Conservation (phyloP, 2,888 invertebrate genomes). For the Sphaerophoria taeniata region DNA sequence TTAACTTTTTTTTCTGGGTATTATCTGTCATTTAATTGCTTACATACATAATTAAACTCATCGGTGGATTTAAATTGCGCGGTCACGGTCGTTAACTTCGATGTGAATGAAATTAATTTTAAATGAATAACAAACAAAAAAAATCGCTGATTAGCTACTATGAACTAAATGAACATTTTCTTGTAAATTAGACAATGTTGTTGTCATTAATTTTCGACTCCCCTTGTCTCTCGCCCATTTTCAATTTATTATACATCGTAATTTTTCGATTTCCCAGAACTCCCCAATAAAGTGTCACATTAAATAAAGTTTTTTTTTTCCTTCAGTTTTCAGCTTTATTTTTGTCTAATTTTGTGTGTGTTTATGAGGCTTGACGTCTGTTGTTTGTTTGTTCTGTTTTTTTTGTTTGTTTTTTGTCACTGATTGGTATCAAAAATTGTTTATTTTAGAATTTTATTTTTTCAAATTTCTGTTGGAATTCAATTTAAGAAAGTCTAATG, state of each 20-base stretch:
- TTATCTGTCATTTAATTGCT: not conserved
- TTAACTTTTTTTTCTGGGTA: too few relatives aligned
- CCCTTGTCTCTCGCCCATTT: not conserved
- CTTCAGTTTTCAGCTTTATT: not conserved
- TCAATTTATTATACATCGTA: not conserved
- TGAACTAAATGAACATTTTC: slow-evolving; percentile 5
- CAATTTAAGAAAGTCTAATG: not conserved
- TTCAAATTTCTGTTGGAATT: not conserved
- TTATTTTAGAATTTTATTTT: slow-evolving; percentile 17
- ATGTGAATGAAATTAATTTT: slow-evolving; percentile 2
- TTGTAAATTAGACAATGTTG: slow-evolving; percentile 17
- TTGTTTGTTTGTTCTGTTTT: slow-evolving; percentile 4
- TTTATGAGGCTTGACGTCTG: slow-evolving; percentile 8
- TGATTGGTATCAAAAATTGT: not conserved
- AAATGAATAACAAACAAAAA: slow-evolving; percentile 26
- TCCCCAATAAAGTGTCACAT: slow-evolving; percentile 42
- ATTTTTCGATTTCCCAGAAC: not conserved
- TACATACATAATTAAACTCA: slow-evolving; percentile 31
- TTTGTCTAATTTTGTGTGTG: slow-evolving; percentile 3
- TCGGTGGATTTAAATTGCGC: slow-evolving; percentile 15
- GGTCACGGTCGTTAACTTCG: slow-evolving; percentile 18
- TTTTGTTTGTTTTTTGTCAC: not conserved
- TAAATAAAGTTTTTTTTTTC: slow-evolving; percentile 10
- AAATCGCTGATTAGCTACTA: slow-evolving; percentile 6
- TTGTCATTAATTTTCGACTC: slow-evolving; percentile 37